A percentile compares a stretch with the other conserved stretches of the same genome.
Evolutionary conservation across 2,888 invertebrate species (phyloP).

Genomic region (Danaus chrysippus): DNA sequence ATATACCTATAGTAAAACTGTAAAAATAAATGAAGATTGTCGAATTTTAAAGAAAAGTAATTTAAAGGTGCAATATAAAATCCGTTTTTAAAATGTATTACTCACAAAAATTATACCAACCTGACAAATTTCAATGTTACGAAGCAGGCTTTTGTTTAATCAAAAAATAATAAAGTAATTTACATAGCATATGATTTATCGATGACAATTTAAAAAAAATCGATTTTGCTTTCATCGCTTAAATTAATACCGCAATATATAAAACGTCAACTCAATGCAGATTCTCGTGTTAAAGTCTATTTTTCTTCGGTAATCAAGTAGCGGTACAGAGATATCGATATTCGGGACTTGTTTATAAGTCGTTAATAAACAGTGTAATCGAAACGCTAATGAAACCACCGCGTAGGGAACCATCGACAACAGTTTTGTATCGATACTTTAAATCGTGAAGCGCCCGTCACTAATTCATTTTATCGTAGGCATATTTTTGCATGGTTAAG

Average conservation of each 20-base stretch:
- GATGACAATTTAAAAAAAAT: not conserved
- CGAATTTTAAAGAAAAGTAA: too few species aligned
- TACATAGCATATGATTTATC: too few species aligned
- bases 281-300: constrained; percentile 20
- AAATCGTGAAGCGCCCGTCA: constrained; percentile 46
- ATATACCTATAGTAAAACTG: too few species aligned
- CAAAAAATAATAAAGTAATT: too few species aligned
- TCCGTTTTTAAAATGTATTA: too few species aligned
- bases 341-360: constrained; percentile 56
- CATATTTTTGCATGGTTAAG: constrained; percentile 10
- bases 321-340: constrained; percentile 43
- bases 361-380: constrained; percentile 65
- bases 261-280: constrained; percentile 25
- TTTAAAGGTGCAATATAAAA: too few species aligned
- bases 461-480: constrained; percentile 38
- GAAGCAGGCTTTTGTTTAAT: too few species aligned
- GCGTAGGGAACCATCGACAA: constrained; percentile 48
- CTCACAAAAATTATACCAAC: too few species aligned
- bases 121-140: too few species aligned
- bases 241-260: constrained; percentile 14
- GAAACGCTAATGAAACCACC: constrained; percentile 57
- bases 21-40: too few species aligned
- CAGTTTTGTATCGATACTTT: constrained; percentile 59
- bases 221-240: constrained; percentile 7
- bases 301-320: constrained; percentile 39